phyloP scores from a whole-genome alignment of 30 jellyfish, hydroid and myxozoan genomes.

The Mastigias papua region DNA sequence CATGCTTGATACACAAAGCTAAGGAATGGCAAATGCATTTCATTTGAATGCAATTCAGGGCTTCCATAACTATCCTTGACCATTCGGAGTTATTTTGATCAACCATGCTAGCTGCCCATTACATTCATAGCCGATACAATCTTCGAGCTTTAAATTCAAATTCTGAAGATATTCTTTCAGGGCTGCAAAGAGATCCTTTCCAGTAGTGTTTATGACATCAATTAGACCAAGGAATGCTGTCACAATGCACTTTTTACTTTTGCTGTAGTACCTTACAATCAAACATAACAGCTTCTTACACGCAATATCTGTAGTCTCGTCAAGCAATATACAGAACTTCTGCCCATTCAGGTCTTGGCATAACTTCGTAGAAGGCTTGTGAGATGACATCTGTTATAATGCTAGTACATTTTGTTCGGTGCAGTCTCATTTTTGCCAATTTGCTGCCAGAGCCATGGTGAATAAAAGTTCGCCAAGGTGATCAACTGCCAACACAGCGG shows the following conservation, averaged over 20 bases:
- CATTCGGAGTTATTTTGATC: constrained; percentile 78
- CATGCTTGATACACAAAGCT: constrained; percentile 73
- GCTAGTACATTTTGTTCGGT: no score
- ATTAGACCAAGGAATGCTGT: constrained; percentile 62
- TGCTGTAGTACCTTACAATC: no score
- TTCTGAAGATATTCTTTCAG: constrained; percentile 23
- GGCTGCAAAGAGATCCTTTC: constrained; percentile 23
- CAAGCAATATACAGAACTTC: no score
- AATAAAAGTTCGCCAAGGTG: no score
- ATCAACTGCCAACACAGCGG: no score
- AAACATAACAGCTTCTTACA: no score
- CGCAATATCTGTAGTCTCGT: no score
- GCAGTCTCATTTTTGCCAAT: no score
- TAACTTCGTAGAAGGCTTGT: no score
- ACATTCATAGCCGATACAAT: constrained; percentile 50
- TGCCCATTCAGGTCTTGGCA: no score
- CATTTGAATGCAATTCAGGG: constrained; percentile 72
- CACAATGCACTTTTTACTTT: constrained; percentile 29
- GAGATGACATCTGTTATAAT: no score
- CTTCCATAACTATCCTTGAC: constrained; percentile 50
- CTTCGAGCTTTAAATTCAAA: constrained; percentile 23
- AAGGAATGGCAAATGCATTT: constrained; percentile 82
- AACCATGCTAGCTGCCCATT: constrained; percentile 80
- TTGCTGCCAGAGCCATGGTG: no score
- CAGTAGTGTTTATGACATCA: constrained; percentile 18